Conservation (phyloP, 2,797 vertebrate genomes). For the Huso huso region DNA sequence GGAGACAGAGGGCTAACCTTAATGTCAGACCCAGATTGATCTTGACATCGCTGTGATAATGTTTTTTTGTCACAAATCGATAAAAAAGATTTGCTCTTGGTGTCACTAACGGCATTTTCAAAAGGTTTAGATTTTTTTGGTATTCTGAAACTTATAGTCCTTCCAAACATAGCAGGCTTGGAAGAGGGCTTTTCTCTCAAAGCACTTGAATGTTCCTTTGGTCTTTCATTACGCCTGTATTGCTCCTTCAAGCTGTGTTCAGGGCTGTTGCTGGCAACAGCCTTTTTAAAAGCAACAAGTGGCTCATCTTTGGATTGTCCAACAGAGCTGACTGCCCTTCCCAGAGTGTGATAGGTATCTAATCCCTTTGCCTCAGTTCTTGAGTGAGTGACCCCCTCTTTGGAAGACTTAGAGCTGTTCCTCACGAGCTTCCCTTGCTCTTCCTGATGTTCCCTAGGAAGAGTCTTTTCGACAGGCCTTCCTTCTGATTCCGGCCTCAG, state of each 20-base stretch:
- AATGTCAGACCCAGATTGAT: not conserved
- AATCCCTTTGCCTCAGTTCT: conserved; percentile 10
- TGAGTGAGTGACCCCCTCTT: conserved; percentile 2
- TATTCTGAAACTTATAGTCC: conserved; percentile 43
- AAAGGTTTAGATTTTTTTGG: conserved; percentile 30
- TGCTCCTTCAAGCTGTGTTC: conserved; percentile 7
- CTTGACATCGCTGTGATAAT: not conserved
- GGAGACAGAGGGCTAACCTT: not conserved
- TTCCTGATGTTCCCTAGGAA: conserved; percentile 15
- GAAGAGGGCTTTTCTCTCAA: conserved; percentile 6
- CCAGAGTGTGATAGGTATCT: not conserved
- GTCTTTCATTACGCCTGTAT: conserved; percentile 22
- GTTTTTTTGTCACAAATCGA: not conserved
- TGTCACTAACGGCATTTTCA: not conserved
- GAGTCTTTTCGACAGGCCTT: not conserved
- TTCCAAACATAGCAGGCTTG: conserved; percentile 1
- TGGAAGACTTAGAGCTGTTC: conserved; percentile 12
- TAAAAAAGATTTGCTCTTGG: not conserved
- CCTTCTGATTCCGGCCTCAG: no score
- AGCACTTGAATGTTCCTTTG: conserved; percentile 24
- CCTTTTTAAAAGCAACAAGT: conserved; percentile 21
- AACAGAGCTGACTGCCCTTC: not conserved
- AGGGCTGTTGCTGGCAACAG: conserved; percentile 18
- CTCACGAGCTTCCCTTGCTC: conserved; percentile 16
- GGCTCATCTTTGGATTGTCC: conserved; percentile 25